phyloP scores from a whole-genome alignment of 1,140 invertebrate species.

The Dufourea novaeangliae region DNA sequence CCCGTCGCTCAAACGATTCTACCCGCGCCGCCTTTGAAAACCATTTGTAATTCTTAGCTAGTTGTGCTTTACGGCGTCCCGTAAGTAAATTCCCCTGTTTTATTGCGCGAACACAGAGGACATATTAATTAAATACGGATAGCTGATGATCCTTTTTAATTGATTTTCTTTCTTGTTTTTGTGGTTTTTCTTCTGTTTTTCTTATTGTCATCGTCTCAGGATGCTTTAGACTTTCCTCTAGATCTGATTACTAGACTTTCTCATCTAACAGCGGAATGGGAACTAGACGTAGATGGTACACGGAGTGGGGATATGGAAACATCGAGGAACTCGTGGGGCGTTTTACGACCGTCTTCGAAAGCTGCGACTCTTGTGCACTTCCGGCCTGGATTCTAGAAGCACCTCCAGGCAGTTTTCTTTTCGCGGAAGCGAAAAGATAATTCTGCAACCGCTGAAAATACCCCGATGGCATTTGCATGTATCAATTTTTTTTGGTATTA shows the following conservation, averaged over 20 bases:
- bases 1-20: not conserved
- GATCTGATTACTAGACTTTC: slow-evolving; percentile 55
- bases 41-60: not conserved
- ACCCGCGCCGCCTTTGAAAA: not conserved
- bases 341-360: slow-evolving; percentile 70
- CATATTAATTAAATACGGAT: not conserved
- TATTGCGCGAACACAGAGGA: not conserved
- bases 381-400: slow-evolving; percentile 64
- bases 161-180: too few species aligned
- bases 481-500: not conserved
- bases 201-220: not conserved
- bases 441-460: slow-evolving; percentile 27
- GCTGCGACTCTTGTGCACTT: slow-evolving; percentile 62
- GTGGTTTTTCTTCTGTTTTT: not conserved
- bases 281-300: slow-evolving; percentile 53
- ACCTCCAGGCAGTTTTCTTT: slow-evolving; percentile 46
- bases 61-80: not conserved
- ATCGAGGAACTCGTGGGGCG: slow-evolving; percentile 55
- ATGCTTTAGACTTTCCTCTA: slow-evolving; percentile 24
- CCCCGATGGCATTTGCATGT: not conserved
- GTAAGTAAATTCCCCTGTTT: not conserved
- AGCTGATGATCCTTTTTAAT: too few species aligned
- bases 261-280: slow-evolving; percentile 49
- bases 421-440: slow-evolving; percentile 44
- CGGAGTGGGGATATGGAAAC: slow-evolving; percentile 61